phyloP scores from a whole-genome alignment of 2,888 invertebrate species.

The Arenicola marina region DNA sequence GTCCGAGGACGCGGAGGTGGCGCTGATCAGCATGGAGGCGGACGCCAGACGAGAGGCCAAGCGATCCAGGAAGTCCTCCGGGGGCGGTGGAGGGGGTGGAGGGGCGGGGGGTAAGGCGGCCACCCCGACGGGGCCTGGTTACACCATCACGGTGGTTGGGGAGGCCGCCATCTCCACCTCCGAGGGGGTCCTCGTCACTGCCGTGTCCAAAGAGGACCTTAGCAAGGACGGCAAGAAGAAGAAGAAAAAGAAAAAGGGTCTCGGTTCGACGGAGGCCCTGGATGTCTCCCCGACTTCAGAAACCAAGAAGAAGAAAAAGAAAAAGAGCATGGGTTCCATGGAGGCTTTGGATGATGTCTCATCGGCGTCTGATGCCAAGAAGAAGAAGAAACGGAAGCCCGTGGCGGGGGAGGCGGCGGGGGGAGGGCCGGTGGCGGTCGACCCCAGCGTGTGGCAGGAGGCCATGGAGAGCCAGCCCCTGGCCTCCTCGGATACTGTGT shows the following conservation, averaged over 20 bases:
- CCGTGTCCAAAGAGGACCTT: background rate
- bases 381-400: conserved; percentile 5
- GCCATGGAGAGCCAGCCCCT: conserved; percentile 16
- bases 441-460: conserved; percentile 17
- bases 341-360: background rate
- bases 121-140: background rate
- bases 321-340: background rate
- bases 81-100: background rate
- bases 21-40: background rate
- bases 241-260: conserved; percentile 9
- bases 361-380: background rate
- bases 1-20: background rate
- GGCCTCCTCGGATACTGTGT: conserved; percentile 20
- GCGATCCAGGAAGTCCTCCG: background rate
- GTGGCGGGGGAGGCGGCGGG: background rate
- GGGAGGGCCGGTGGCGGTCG: background rate
- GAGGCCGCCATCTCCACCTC: background rate
- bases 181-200: background rate
- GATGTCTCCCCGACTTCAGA: background rate
- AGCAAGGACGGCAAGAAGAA: background rate
- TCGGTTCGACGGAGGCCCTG: background rate
- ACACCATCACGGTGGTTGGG: background rate
- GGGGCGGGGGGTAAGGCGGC: background rate
- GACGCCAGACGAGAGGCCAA: background rate
- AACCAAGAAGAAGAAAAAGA: conserved; percentile 5